A percentile compares a stretch with the other conserved stretches of the same genome.
Evolutionary conservation across 2,113 vertebrate species (phyloP).

Genomic region (Diphyllodes magnificus): DNA sequence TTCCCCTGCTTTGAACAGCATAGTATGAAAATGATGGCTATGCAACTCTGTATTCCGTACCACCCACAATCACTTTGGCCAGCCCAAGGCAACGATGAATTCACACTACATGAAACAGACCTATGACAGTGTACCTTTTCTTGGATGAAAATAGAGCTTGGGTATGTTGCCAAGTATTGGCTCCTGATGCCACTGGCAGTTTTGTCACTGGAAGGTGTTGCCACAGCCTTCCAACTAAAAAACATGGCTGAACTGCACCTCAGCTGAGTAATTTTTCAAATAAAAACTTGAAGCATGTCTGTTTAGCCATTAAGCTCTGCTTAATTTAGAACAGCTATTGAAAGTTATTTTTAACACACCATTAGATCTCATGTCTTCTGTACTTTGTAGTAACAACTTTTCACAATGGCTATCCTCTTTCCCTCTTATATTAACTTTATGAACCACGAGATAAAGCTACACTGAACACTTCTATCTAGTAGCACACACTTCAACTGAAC

Average conservation of each 20-base stretch:
- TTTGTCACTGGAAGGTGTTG: background rate
- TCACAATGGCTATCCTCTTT: background rate
- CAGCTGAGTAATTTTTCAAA: background rate
- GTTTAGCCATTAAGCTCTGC: background rate
- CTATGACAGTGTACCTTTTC: background rate
- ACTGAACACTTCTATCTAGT: background rate
- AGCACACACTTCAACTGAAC: background rate
- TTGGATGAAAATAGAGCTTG: background rate
- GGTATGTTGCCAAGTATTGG: background rate
- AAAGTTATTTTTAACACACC: background rate
- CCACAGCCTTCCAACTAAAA: background rate
- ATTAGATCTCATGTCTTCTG: background rate
- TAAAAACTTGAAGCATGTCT: background rate
- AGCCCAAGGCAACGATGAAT: background rate
- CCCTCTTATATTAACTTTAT: background rate
- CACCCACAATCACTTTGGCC: background rate
- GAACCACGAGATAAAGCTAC: background rate
- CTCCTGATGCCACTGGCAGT: background rate
- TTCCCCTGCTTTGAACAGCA: background rate
- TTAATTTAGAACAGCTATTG: background rate
- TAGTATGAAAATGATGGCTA: background rate
- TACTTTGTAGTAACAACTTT: constrained; percentile 6
- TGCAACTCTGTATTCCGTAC: background rate
- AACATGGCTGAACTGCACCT: background rate
- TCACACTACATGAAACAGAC: background rate